Base-by-base conservation (phyloP, 2,888 invertebrate genomes). In the Cheilosia scutellata region DNA sequence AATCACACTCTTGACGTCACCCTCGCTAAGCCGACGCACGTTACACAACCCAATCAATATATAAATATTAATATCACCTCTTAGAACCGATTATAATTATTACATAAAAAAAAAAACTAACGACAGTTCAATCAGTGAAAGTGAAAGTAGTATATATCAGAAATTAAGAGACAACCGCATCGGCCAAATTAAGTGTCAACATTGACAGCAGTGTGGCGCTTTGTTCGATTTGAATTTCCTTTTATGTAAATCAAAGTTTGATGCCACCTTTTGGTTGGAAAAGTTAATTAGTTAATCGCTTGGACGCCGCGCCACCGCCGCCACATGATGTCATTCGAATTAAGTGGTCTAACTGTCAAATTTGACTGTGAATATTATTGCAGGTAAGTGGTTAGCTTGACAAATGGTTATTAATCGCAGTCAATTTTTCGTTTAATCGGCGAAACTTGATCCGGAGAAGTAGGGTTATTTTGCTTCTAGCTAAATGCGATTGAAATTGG, bases 141-240 rank as follows among this genome's bases (percentile, higher is more conserved):
- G 83, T 84, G 83, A 84, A 84, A 84, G 83, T 58, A 51, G 83
- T 65, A 51, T 13, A 31, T 33, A 65, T 37, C 11, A 7, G 47
- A 76, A 57, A 58, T 66, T 53, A 66, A 53, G 65, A n/a, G 55
- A 7, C n/a, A 60, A 53, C 40, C 44, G 25, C n/a, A 11, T 40
- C 44, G 37, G 57, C 25, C 58, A n/a, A 66, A 49, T 53, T 31
- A 66, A 68, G 29, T 77, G 60, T 68, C 68, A 74, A 44, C 53
- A 44, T 44, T 66, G 66, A 66, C 57, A 71, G 58, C 44, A 9
- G 20, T 57, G 44, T 49, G 27, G 51, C 13, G 20, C 25, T 51
- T 27, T 62, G 62, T 33, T 63, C 20, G 63, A 70, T 75, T 29
- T 57, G 53, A 33, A 53, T 70, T 63, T 70, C 16, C 47, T 13